Evolutionary conservation across 1,140 invertebrate genomes (phyloP), one percentile per base, ranked within the genome.

Genomic region (Bathynomus jamesi): DNA sequence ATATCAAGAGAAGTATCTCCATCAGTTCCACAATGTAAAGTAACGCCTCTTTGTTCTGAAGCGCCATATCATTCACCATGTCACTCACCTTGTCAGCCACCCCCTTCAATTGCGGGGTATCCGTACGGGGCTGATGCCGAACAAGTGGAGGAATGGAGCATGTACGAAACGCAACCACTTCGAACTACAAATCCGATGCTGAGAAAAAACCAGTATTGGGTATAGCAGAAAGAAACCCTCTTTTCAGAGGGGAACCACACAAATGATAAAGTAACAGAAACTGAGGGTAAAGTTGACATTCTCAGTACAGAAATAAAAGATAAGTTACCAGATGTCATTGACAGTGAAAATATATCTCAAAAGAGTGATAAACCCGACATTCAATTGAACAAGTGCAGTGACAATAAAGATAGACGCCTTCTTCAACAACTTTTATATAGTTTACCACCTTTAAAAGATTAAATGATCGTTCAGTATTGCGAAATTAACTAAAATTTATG

Each of bases 171-270:
- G 17, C 82, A 80, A 80, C 81, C 80, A 79, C 80, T 80, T 80
- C 80, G 80, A 40, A 84, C 87, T 27, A 85, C 85, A 46, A 92
- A 92, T 82, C 92, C 92, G 7, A 87, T 93, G 83, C 82, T 95
- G 24, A 86, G 92, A 72, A 87, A 91, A 79, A 94, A 95, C 84
- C 92, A 95, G 78, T 94, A 95, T 83, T 94, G 92, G 92, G 92
- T 94, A 71, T 80, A 53, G 40, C 40, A 53, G 40, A 53, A 53
- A 5, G 40, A 53, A 5, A 53, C 40, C 40, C 40, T 53, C 40
- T 53, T 53, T 53, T 17, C 21, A 17, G 40, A 53, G 40, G 40
- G 40, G 13, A n/a, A n/a, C n/a, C 21, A 17, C 13, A 17, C 40
- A 53, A 53, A 53, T 11, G 40, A 53, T 17, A 53, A 53, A 3